Evolutionary conservation across 1,140 invertebrate species (phyloP).

Genomic region (Pogonomyrmex californicus): DNA sequence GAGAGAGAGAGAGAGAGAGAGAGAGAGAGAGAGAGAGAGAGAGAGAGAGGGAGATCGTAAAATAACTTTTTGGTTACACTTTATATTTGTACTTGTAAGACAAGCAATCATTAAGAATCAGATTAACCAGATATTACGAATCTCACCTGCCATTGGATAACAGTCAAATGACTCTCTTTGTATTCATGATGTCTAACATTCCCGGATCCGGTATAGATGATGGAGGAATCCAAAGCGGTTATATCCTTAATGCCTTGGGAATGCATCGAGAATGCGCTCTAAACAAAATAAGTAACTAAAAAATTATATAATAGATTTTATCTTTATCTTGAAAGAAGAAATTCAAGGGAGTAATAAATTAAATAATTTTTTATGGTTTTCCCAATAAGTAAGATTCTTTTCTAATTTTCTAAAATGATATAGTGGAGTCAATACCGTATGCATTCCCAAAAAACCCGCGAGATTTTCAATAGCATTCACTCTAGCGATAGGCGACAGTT

Average conservation of each 20-base stretch:
- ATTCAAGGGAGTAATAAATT: not conserved
- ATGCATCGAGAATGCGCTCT: slow-evolving; percentile 86
- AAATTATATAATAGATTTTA: not conserved
- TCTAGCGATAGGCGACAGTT: slow-evolving; percentile 85
- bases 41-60: not conserved
- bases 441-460: slow-evolving; percentile 87
- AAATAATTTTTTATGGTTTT: not conserved
- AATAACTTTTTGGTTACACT: not conserved
- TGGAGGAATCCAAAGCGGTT: slow-evolving; percentile 81
- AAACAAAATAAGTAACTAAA: slow-evolving; percentile 66
- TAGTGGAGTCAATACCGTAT: slow-evolving; percentile 84
- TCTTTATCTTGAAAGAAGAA: not conserved
- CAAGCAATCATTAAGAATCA: not conserved
- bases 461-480: slow-evolving; percentile 87
- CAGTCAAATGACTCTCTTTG: slow-evolving; percentile 84
- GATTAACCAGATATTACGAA: not conserved
- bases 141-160: slow-evolving; percentile 88
- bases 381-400: not conserved
- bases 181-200: slow-evolving; percentile 86
- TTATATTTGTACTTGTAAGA: not conserved
- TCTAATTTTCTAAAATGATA: not conserved
- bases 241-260: slow-evolving; percentile 80
- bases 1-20: no score
- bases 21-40: no score
- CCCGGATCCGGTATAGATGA: slow-evolving; percentile 89